Evolutionary conservation across 2,113 vertebrate species (phyloP), one percentile per base, ranked within the genome.

Genomic region (Strix uralensis): DNA sequence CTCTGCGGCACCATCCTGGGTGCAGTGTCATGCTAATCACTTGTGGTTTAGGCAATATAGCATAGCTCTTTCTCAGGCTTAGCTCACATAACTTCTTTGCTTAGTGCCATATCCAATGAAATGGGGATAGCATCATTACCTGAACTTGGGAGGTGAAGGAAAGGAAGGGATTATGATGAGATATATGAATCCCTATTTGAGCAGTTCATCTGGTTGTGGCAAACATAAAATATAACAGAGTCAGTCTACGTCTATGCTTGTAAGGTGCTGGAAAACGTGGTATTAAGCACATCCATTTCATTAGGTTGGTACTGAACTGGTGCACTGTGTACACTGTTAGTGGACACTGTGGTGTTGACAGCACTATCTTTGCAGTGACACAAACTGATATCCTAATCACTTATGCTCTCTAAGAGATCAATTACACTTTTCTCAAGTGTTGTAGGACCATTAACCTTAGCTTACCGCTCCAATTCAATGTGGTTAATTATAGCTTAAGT

Each of bases 381-480:
- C 91, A 89, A 91, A 87, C 61, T 34, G 91, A 91, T 89, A 92
- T 91, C 89, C 86, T 94, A 51, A 92, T 94, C 91, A 89, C 89
- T 87, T 90, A 63, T 22, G 70, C 91, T 94, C 80, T 93, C 75
- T 63, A 34, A 66, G 81, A 78, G 89, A 96, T 96, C 86, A 81
- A 36, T 95, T 95, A 96, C 89, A 57, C 77, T 92, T 94, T 89
- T 22, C 93, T 96, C 81, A 91, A 87, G 84, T 96, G 95, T 79
- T 95, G 87, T 95, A 81, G 93, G 91, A 67, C 84, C 89, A 96
- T 96, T 96, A 95, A 97, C 77, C 77, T 95, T 91, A 96, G 95
- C 84, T 97, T 97, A 94, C 95, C 1, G 81, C 73, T 94, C 89
- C 79, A 75, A 87, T 96, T 95, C 91, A 84, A 3, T 25, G 65